A percentile compares a stretch with the other conserved stretches of the same genome.
Conservation (phyloP, 2,113 vertebrate genomes). For the Pelmatolapia mariae region DNA sequence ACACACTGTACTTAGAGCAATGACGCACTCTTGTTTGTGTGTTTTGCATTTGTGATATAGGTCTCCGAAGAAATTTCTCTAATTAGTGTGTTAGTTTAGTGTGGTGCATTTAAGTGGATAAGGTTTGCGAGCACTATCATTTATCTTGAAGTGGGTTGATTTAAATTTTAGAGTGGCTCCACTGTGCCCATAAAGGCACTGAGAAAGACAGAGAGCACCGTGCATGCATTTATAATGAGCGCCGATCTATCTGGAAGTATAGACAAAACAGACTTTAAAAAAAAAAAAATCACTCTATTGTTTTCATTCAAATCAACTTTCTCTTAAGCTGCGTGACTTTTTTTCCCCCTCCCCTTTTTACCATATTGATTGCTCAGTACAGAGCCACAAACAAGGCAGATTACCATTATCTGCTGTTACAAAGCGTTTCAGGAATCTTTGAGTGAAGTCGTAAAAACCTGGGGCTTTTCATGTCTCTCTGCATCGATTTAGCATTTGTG, state of each 20-base stretch:
- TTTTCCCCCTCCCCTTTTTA: not conserved
- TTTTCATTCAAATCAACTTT: constrained; percentile 72
- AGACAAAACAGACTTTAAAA: not conserved
- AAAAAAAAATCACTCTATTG: constrained; percentile 35
- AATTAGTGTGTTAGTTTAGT: constrained; percentile 30
- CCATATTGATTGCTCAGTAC: constrained; percentile 60
- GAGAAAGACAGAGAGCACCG: not conserved
- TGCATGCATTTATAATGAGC: constrained; percentile 1
- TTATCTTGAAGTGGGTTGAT: constrained; percentile 36
- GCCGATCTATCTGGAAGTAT: not conserved
- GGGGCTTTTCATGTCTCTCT: constrained; percentile 71
- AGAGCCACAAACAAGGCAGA: constrained; percentile 73
- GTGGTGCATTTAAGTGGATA: constrained; percentile 33
- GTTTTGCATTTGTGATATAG: constrained; percentile 18
- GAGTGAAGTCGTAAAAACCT: constrained; percentile 70
- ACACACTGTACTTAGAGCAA: constrained; percentile 45
- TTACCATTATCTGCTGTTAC: constrained; percentile 73
- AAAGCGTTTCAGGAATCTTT: constrained; percentile 74
- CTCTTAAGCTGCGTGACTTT: constrained; percentile 38
- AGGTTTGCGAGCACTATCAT: constrained; percentile 15
- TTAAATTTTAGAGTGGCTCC: constrained; percentile 13
- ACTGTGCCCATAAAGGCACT: not conserved
- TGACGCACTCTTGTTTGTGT: constrained; percentile 52
- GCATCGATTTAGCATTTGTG: constrained; percentile 75
- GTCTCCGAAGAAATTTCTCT: not conserved